A percentile compares a stretch with the other conserved stretches of the same genome.
Conservation (phyloP, 2,113 vertebrate species). For the Tichodroma muraria region DNA sequence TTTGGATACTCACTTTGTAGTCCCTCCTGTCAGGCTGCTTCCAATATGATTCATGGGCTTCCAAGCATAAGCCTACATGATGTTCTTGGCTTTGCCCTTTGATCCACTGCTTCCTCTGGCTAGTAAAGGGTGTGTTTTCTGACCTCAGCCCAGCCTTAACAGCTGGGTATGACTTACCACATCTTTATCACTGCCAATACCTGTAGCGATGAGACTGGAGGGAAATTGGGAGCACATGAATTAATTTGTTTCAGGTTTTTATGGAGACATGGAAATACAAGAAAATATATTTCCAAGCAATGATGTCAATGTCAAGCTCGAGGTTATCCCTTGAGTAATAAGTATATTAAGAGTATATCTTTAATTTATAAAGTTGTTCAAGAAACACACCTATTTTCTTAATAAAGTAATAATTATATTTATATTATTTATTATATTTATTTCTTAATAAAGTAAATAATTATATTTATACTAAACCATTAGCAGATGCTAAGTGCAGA, state of each 20-base stretch:
- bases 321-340: not conserved
- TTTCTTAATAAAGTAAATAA: no score
- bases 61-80: not conserved
- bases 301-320: not conserved
- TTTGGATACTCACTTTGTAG: not conserved
- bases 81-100: not conserved
- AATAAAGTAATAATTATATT: not conserved
- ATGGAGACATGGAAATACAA: not conserved
- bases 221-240: not conserved
- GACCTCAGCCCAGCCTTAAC: not conserved
- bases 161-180: fast-evolving
- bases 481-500: not conserved
- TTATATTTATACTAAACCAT: not conserved
- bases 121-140: not conserved
- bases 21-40: not conserved
- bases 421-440: no score
- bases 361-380: not conserved
- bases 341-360: no score
- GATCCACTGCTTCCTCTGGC: not conserved
- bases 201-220: not conserved
- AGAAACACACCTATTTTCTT: not conserved
- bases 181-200: not conserved
- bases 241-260: not conserved
- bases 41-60: not conserved
- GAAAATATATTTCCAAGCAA: not conserved